These are phyloP conservation scores for Arrhamphus sclerolepis DNA, from an alignment of 2,797 vertebrate genomes.

Conservation along the genomic window DNA sequence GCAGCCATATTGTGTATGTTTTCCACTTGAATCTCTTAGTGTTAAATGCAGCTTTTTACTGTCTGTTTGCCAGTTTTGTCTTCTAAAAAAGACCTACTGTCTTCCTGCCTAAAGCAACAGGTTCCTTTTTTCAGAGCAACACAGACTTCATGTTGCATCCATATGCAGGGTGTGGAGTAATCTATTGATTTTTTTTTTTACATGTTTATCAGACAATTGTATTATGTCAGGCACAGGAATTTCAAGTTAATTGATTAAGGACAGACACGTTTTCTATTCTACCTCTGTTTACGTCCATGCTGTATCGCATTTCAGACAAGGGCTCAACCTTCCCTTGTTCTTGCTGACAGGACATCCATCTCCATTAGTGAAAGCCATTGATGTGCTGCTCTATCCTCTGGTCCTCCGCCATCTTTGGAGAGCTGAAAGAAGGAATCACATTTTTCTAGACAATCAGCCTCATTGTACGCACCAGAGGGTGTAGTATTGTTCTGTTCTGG, in stretches of 20 bases:
- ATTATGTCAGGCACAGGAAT: slow-evolving; percentile 7
- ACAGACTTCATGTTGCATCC: slow-evolving; percentile 15
- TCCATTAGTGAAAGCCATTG: slow-evolving; percentile 53
- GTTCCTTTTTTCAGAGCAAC: slow-evolving; percentile 28
- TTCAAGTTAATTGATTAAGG: slow-evolving; percentile 39
- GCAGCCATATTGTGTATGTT: slow-evolving; percentile 16
- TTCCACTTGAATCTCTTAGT: slow-evolving; percentile 22
- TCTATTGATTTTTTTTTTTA: slow-evolving; percentile 1
- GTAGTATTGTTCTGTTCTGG: not conserved
- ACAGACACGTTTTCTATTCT: not conserved
- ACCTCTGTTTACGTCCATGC: slow-evolving; percentile 38
- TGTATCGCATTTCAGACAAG: slow-evolving; percentile 31
- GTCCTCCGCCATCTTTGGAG: slow-evolving; percentile 32
- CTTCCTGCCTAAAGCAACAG: slow-evolving; percentile 41
- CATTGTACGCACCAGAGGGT: slow-evolving; percentile 1
- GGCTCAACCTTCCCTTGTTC: slow-evolving; percentile 33
- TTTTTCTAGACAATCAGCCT: slow-evolving; percentile 28
- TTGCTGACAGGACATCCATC: slow-evolving; percentile 59
- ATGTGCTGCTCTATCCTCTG: slow-evolving; percentile 41
- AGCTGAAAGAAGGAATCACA: slow-evolving; percentile 21
- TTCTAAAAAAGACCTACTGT: slow-evolving; percentile 57
- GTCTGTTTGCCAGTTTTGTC: slow-evolving; percentile 59
- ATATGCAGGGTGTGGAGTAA: slow-evolving; percentile 14
- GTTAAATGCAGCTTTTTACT: slow-evolving; percentile 23
- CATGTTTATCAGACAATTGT: slow-evolving; percentile 22